Evolutionary conservation across 2,888 invertebrate genomes (phyloP).

Genomic region (Gastracanthus pulcherrimus): DNA sequence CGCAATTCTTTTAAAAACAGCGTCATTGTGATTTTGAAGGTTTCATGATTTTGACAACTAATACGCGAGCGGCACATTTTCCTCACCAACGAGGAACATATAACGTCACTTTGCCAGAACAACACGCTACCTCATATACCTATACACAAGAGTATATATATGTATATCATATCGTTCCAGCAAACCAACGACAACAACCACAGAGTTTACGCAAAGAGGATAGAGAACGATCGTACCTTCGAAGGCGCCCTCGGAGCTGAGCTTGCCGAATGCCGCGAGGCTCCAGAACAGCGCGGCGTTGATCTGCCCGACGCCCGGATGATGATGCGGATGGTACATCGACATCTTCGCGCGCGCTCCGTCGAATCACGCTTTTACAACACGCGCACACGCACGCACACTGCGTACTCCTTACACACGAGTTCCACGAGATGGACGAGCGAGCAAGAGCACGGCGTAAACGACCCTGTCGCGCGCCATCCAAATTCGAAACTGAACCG

Average conservation of each 20-base stretch:
- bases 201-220: no score
- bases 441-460: background rate
- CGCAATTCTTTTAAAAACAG: no score
- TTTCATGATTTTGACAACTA: no score
- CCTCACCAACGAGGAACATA: no score
- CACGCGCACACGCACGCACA: background rate
- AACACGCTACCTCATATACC: no score
- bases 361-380: background rate
- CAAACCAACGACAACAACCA: no score
- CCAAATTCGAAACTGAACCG: constrained; percentile 53
- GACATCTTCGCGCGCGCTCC: constrained; percentile 25
- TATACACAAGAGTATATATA: background rate
- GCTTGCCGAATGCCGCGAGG: constrained; percentile 60
- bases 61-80: no score
- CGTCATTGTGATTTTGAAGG: no score
- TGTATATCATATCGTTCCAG: background rate
- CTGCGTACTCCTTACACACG: no score
- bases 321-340: constrained; percentile 71
- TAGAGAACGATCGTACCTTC: constrained; percentile 51
- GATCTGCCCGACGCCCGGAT: constrained; percentile 47
- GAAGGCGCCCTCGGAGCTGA: constrained; percentile 27
- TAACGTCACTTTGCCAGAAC: background rate
- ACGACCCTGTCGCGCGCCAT: constrained; percentile 52
- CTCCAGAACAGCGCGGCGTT: constrained; percentile 73
- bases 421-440: no score